Evolutionary conservation across 1,140 invertebrate genomes (phyloP).

Genomic region (Drosophila novamexicana): DNA sequence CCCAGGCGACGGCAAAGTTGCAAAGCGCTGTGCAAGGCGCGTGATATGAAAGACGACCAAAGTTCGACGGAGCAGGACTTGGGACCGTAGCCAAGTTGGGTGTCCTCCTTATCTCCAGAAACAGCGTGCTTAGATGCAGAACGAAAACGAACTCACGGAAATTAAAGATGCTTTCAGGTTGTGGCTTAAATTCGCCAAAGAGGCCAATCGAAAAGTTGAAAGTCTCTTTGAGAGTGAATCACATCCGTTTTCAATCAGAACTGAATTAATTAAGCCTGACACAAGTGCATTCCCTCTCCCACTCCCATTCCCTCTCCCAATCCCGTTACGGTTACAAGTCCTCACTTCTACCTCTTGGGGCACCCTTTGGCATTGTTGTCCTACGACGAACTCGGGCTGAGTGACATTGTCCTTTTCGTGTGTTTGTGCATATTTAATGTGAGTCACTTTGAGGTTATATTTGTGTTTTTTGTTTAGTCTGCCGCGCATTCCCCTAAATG

Average conservation of each 20-base stretch:
- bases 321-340: background rate
- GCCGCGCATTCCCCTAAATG: conserved; percentile 19
- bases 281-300: conserved; percentile 44
- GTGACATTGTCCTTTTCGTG: conserved; percentile 64
- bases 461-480: conserved; percentile 45
- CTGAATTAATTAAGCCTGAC: conserved; percentile 63
- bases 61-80: conserved; percentile 53
- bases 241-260: conserved; percentile 43
- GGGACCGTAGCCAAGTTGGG: conserved; percentile 38
- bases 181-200: conserved; percentile 20
- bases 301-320: conserved; percentile 21
- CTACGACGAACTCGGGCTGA: conserved; percentile 10
- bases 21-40: conserved; percentile 39
- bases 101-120: conserved; percentile 17
- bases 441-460: conserved; percentile 60
- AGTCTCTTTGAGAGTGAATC: conserved; percentile 10
- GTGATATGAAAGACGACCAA: conserved; percentile 77
- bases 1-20: conserved; percentile 58
- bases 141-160: background rate
- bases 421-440: conserved; percentile 68
- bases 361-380: conserved; percentile 29
- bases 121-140: background rate
- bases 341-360: background rate
- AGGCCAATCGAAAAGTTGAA: conserved; percentile 45
- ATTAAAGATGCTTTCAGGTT: conserved; percentile 41